These are phyloP conservation scores for Neomonachus schauinslandi DNA, from an alignment of 2,113 vertebrate species.

Conservation along the genomic window DNA sequence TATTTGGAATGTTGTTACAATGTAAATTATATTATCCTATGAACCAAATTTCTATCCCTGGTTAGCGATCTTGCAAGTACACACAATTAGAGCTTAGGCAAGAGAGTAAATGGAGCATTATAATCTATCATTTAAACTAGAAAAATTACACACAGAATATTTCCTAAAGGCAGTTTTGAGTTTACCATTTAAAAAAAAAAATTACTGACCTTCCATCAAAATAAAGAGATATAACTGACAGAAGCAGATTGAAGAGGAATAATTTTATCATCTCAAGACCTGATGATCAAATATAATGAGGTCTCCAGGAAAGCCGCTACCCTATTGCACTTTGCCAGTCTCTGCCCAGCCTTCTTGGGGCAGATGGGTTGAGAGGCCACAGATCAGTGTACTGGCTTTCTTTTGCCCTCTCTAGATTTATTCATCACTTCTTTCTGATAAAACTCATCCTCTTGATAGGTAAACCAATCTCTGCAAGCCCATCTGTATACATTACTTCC, in stretches of 20 bases:
- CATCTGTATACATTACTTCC: neutral
- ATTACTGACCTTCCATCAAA: neutral
- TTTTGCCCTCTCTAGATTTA: neutral
- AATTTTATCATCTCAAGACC: neutral
- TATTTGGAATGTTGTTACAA: neutral
- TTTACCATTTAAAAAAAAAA: neutral
- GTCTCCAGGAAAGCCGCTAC: neutral
- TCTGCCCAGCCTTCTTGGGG: neutral
- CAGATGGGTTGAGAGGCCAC: neutral
- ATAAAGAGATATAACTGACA: neutral
- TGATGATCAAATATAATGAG: neutral
- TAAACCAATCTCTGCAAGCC: neutral
- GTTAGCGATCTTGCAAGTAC: neutral
- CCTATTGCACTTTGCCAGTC: neutral
- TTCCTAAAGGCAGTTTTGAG: neutral
- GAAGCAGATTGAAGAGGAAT: neutral
- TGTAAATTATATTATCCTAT: neutral
- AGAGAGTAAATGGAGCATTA: neutral
- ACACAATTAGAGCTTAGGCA: neutral
- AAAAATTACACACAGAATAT: slow-evolving; percentile 30
- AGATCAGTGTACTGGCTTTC: neutral
- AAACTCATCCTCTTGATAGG: slow-evolving; percentile 12
- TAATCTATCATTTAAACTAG: neutral
- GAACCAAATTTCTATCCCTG: slow-evolving; percentile 5
- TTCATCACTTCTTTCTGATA: neutral